A percentile compares a stretch with the other conserved stretches of the same genome.
Evolutionary conservation across 2,888 invertebrate genomes (phyloP).

Genomic region (Miltochrista miniata): DNA sequence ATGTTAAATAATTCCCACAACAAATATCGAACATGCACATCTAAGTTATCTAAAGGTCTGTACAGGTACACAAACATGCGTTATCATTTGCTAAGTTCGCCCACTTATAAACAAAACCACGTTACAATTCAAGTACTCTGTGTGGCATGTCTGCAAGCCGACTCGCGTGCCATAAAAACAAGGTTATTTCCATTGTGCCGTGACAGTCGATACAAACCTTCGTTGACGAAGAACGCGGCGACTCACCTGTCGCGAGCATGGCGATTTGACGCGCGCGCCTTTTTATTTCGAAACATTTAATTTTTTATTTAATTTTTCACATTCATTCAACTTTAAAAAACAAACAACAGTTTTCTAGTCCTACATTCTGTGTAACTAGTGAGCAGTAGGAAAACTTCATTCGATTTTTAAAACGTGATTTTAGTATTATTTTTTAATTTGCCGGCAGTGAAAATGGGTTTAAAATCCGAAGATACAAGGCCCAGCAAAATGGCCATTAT

Average conservation of each 20-base stretch:
- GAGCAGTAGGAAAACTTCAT: slow-evolving; percentile 30
- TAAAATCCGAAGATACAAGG: slow-evolving; percentile 74
- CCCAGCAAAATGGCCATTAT: slow-evolving; percentile 81
- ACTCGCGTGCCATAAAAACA: slow-evolving; percentile 72
- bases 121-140: slow-evolving; percentile 6
- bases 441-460: slow-evolving; percentile 73
- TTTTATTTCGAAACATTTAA: slow-evolving; percentile 32
- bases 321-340: background rate
- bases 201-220: slow-evolving; percentile 73
- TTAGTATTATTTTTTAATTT: slow-evolving; percentile 29
- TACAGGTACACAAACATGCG: slow-evolving; percentile 11
- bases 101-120: slow-evolving; percentile 15
- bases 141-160: slow-evolving; percentile 46
- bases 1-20: too few species aligned
- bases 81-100: slow-evolving; percentile 39
- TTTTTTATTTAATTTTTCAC: slow-evolving; percentile 3
- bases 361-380: slow-evolving; percentile 24
- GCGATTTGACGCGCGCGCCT: slow-evolving; percentile 60
- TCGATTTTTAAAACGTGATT: slow-evolving; percentile 29
- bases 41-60: too few species aligned
- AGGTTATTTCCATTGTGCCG: slow-evolving; percentile 55
- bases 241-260: slow-evolving; percentile 53
- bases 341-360: background rate
- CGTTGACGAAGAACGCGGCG: slow-evolving; percentile 55
- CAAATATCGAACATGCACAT: too few species aligned